Base-by-base conservation (phyloP, 2,113 vertebrate species). In the Lepus timidus region DNA sequence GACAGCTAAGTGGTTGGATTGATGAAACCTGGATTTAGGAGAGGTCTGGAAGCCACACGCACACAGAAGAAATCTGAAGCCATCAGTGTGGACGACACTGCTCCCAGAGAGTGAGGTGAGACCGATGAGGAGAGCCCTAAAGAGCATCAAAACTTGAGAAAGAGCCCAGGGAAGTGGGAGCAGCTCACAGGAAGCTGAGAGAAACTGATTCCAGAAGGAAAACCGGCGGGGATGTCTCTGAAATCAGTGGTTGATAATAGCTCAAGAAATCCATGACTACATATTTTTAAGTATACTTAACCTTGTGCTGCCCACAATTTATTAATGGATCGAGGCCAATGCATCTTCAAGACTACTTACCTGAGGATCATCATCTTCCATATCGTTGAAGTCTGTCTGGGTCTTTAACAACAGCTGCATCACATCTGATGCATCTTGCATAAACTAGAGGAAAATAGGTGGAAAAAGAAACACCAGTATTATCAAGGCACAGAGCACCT, bases 331-430 rank as follows among this genome's bases (percentile, higher is more conserved):
- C 11, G 51, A 44, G 20, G 65, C 0, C 12, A 58, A 62, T 0
- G 1, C n/a, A 19, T 2, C 44, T 44, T 44, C 4, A 62, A 13
- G 2, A 20, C 17, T 52, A 58, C 86, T 79, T 90, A 99, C 99
- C 99, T 99, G 99, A 71, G 99, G 99, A 65, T 99, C 99, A 2
- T 99, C 99, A 10, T 99, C 99, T 67, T 99, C 99, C 97, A 99
- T 98, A 88, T 99, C 99, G 74, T 98, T 99, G 97, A 99, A 99
- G 97, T 99, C 99, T 0, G 99, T 99, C 89, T 99, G 99, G 31
- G 99, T 99, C 97, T 99, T 99, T 93, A 99, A 23, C 61, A 99
- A 98, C 3, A 99, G 98, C 95, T 99, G 99, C 99, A 99, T 99
- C 93, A 99, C 99, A 49, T 99, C 99, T 0, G 99, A 99, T 12